Conservation (phyloP, 2,888 invertebrate genomes). For the Salpingus planirostris region DNA sequence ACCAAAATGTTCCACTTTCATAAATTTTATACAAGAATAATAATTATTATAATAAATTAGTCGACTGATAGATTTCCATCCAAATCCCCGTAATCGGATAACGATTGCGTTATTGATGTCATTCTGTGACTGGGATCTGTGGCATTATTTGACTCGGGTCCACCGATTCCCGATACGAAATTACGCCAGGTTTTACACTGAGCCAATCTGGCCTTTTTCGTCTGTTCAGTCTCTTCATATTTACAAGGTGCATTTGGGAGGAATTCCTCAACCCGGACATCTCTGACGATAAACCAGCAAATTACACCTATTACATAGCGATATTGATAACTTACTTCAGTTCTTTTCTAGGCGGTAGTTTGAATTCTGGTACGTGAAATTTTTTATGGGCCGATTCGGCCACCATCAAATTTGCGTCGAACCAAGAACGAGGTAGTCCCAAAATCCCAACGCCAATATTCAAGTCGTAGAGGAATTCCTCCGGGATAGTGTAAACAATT, state of each 20-base stretch:
- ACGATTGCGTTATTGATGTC: no score
- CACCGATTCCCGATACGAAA: no score
- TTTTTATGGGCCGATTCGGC: constrained; percentile 27
- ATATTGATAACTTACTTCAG: no score
- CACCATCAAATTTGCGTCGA: constrained; percentile 49
- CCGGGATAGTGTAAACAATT: constrained; percentile 47
- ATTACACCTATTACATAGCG: no score
- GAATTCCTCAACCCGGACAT: constrained; percentile 20
- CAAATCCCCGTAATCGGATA: no score
- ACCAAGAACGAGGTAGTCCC: constrained; percentile 46
- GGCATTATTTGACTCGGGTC: no score
- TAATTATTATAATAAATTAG: no score
- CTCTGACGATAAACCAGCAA: no score
- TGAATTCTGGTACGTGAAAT: constrained; percentile 5
- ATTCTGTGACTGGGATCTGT: no score
- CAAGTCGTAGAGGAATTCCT: constrained; percentile 43
- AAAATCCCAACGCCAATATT: constrained; percentile 51
- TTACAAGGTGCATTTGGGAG: constrained; percentile 23
- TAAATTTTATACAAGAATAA: no score
- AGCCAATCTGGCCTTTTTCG: constrained; percentile 19
- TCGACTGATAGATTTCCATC: no score
- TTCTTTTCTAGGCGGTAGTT: constrained; percentile 5
- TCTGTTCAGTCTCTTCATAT: constrained; percentile 25
- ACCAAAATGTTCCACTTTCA: no score
- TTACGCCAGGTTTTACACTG: constrained; percentile 22